Evolutionary conservation across 2,113 vertebrate species (phyloP), one percentile per base, ranked within the genome.

Genomic region (Columbina picui): DNA sequence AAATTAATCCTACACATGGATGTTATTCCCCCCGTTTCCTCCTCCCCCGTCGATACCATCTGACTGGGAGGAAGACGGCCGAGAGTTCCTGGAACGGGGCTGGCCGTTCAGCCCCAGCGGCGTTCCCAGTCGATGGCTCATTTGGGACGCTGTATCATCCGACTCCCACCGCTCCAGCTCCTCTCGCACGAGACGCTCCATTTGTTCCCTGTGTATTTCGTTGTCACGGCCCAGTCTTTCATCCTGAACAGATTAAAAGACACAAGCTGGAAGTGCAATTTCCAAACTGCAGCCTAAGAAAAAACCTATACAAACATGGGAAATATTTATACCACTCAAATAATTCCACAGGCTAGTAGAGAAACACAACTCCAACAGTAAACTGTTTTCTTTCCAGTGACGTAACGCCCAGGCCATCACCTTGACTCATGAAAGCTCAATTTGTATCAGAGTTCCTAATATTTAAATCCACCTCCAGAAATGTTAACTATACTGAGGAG

Each of bases 111-210:
- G 95, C 15, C 98, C 98, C 14, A 98, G 78, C 0, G 98, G 98
- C 0, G 98, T 98, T 52, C 98, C 97, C 64, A 98, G 86, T 2
- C 97, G 96, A 8, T 99, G 99, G 95, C 99, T 99, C 89, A 98
- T 97, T 69, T 99, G 99, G 6, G 99, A 99, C 12, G 97, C 98
- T 0, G 98, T 96, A 6, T 99, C 99, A 4, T 99, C 99, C 0
- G 99, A 99, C 74, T 99, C 99, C 99, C 99, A 99, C 47, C 98
- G 98, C 70, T 99, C 99, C 96, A 99, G 84, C 59, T 99, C 99
- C 93, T 99, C 99, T 29, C 98, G 98, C 49, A 99, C 99, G 3
- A 99, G 98, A 36, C 98, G 96, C 93, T 99, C 99, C 99, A 99
- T 99, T 75, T 99, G 99, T 16, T 99, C 99, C 83, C 98, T 94